Evolutionary conservation across 2,888 invertebrate species (phyloP).

Genomic region (Pelosia muscerda): DNA sequence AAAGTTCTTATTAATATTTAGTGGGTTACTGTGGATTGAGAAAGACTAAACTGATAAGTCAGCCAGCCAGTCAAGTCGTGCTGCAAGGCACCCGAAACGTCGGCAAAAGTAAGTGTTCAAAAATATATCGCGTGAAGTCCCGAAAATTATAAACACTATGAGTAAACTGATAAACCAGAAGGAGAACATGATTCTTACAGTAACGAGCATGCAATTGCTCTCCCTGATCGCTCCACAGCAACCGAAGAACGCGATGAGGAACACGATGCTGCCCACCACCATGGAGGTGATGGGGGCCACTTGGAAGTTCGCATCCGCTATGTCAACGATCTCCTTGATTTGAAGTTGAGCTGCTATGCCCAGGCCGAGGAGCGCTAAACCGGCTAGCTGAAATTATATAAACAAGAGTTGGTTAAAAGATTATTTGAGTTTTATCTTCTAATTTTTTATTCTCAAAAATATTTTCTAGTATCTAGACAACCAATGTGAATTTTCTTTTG

Average conservation of each 20-base stretch:
- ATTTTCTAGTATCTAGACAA: too few species aligned
- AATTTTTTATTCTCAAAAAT: too few species aligned
- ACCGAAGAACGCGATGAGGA: slow-evolving; percentile 94
- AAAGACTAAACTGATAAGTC: too few species aligned
- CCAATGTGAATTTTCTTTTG: too few species aligned
- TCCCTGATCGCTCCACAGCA: slow-evolving; percentile 96
- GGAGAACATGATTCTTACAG: slow-evolving; percentile 84
- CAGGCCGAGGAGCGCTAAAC: slow-evolving; percentile 88
- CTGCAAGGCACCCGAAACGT: too few species aligned
- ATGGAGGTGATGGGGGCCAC: slow-evolving; percentile 88
- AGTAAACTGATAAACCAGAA: too few species aligned
- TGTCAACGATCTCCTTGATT: slow-evolving; percentile 73
- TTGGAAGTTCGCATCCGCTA: slow-evolving; percentile 74
- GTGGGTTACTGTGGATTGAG: too few species aligned
- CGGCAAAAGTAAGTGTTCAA: too few species aligned
- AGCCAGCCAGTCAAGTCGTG: too few species aligned
- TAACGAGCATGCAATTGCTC: slow-evolving; percentile 94
- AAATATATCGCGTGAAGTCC: too few species aligned
- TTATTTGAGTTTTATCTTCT: background rate
- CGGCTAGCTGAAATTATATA: slow-evolving; percentile 89
- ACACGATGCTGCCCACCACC: slow-evolving; percentile 89
- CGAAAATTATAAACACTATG: too few species aligned
- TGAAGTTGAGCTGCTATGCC: slow-evolving; percentile 88
- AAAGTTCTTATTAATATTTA: too few species aligned
- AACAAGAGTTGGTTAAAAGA: background rate